A percentile compares a stretch with the other conserved stretches of the same genome.
These are phyloP conservation scores for Halcyon malimbica DNA, from an alignment of 2,113 vertebrate species.

Conservation along the genomic window DNA sequence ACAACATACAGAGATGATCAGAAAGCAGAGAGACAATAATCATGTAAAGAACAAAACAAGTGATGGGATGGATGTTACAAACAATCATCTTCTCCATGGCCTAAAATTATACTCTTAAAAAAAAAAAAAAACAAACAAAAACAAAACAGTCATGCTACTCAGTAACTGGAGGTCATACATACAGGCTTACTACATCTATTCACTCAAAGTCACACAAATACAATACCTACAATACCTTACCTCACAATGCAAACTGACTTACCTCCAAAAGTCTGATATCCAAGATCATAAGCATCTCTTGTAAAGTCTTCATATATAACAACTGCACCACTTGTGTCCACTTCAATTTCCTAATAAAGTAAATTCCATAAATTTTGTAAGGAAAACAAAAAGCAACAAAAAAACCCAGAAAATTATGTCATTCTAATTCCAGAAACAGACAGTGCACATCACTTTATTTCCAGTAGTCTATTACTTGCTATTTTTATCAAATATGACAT, in stretches of 20 bases:
- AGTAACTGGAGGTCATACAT: not conserved
- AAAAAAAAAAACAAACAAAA: not conserved
- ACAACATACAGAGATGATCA: not conserved
- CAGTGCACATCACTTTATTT: not conserved
- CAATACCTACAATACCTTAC: not conserved
- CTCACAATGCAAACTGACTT: slow-evolving; percentile 30
- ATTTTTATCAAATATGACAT: not conserved
- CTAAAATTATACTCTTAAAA: not conserved
- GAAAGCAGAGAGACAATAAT: not conserved
- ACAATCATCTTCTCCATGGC: not conserved
- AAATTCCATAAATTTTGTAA: not conserved
- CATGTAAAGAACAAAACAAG: not conserved
- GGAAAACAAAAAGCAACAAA: not conserved
- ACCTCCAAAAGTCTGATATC: slow-evolving; percentile 71
- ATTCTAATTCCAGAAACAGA: not conserved
- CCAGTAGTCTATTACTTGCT: not conserved
- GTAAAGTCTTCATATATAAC: slow-evolving; percentile 71
- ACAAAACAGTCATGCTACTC: not conserved
- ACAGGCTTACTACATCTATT: not conserved
- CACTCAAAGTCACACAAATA: not conserved
- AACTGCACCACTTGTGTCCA: slow-evolving; percentile 61
- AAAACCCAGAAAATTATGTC: not conserved
- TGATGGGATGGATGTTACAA: not conserved
- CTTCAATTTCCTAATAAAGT: slow-evolving; percentile 65
- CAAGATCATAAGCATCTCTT: slow-evolving; percentile 70